Conservation (phyloP, 2,888 invertebrate species). For the Sclerodermus sp. region DNA sequence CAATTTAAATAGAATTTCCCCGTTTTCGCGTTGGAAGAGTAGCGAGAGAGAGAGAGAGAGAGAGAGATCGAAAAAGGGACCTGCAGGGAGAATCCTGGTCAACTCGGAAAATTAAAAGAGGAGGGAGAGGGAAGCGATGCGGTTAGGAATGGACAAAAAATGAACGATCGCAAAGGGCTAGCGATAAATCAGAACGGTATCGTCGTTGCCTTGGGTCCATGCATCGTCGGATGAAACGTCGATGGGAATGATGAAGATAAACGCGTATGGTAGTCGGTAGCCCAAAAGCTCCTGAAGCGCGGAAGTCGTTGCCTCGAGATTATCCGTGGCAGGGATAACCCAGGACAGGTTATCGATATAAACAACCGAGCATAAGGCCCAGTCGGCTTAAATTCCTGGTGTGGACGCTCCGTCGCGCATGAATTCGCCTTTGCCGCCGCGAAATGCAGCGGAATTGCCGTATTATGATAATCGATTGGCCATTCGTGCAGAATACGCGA, state of each 20-base stretch:
- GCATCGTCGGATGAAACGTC: background rate
- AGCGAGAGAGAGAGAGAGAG: background rate
- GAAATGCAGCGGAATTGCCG: constrained; percentile 34
- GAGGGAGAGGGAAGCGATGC: too few species aligned
- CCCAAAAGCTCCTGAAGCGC: too few species aligned
- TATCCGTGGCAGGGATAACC: too few species aligned
- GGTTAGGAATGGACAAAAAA: background rate
- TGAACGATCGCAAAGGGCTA: background rate
- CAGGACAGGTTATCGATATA: constrained; percentile 13
- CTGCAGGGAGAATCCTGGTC: too few species aligned
- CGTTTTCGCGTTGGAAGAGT: background rate
- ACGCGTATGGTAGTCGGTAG: too few species aligned
- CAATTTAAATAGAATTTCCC: too few species aligned
- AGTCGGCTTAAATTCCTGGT: constrained; percentile 23
- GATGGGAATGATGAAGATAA: background rate
- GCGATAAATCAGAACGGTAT: background rate
- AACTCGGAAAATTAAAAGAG: too few species aligned
- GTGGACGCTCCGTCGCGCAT: constrained; percentile 11
- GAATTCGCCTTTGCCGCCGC: constrained; percentile 26
- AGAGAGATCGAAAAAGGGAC: too few species aligned
- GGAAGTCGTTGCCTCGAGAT: too few species aligned
- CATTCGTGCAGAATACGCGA: constrained; percentile 13
- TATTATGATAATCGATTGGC: constrained; percentile 41
- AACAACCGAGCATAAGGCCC: constrained; percentile 8
- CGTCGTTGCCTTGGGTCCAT: too few species aligned